Conservation (phyloP, 2,888 invertebrate genomes). For the Epistrophella euchroma region DNA sequence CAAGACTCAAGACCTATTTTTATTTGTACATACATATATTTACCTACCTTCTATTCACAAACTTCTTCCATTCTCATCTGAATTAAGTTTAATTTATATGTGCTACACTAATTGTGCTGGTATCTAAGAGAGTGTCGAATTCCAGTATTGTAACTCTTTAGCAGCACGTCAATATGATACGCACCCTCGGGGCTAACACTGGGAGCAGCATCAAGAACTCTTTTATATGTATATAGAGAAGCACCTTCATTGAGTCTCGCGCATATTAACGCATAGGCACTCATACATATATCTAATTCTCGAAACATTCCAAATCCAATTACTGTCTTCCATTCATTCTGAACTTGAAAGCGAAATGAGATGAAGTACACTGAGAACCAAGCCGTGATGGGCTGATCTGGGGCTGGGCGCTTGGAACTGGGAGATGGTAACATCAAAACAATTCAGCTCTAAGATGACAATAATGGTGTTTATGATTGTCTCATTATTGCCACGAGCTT, state of each 20-base stretch:
- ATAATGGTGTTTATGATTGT: slow-evolving; percentile 68
- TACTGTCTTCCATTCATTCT: slow-evolving; percentile 58
- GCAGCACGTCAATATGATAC: slow-evolving; percentile 67
- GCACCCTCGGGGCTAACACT: slow-evolving; percentile 62
- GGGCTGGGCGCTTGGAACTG: background rate
- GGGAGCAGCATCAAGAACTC: slow-evolving; percentile 7
- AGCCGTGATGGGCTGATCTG: slow-evolving; percentile 18
- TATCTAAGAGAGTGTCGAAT: slow-evolving; percentile 66
- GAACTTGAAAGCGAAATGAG: slow-evolving; percentile 64
- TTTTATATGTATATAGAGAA: background rate
- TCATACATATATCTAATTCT: slow-evolving; percentile 23
- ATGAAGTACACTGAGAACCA: slow-evolving; percentile 15
- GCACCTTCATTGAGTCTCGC: background rate
- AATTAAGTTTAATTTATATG: slow-evolving; percentile 69
- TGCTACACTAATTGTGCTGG: slow-evolving; percentile 68
- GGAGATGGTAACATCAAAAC: background rate
- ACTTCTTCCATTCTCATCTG: slow-evolving; percentile 13
- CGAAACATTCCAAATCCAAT: slow-evolving; percentile 47
- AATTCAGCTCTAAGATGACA: slow-evolving; percentile 47
- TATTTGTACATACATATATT: background rate
- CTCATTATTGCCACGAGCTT: slow-evolving; percentile 51
- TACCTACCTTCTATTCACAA: background rate
- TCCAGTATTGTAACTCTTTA: slow-evolving; percentile 63
- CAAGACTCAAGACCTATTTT: background rate
- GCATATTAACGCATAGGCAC: background rate